phyloP scores from a whole-genome alignment of 2,888 invertebrate species.

The Pterostichus madidus region DNA sequence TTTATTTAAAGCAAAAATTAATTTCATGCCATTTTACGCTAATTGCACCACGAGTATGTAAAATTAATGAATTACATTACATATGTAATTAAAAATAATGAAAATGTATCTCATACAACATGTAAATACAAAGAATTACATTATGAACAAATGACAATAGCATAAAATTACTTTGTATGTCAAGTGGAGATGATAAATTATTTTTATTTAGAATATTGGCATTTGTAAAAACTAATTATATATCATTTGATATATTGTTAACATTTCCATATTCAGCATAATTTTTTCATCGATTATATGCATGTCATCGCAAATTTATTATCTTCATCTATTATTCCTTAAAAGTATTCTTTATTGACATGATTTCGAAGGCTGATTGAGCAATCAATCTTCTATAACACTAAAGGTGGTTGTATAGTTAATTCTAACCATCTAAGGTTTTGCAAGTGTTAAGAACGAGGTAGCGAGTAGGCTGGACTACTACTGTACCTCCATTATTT shows the following conservation, averaged over 20 bases:
- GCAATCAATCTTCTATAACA: not conserved
- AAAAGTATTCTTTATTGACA: slow-evolving; percentile 7
- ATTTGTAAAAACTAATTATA: slow-evolving; percentile 27
- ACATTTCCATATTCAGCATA: slow-evolving; percentile 28
- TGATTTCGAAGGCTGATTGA: not conserved
- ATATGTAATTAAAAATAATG: not conserved
- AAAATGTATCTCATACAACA: not conserved
- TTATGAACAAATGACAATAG: not conserved
- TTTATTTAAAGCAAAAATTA: slow-evolving; percentile 21
- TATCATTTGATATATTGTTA: slow-evolving; percentile 24
- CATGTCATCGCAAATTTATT: not conserved
- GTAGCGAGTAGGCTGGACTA: too few relatives aligned
- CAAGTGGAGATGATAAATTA: not conserved
- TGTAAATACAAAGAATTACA: too few relatives aligned
- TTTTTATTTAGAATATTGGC: slow-evolving; percentile 4
- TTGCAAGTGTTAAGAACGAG: too few relatives aligned
- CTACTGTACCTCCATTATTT: too few relatives aligned
- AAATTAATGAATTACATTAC: slow-evolving; percentile 1
- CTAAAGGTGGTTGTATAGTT: too few relatives aligned
- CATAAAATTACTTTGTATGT: not conserved
- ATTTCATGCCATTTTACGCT: slow-evolving; percentile 12
- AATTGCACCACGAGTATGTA: not conserved
- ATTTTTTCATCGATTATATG: not conserved
- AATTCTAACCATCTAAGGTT: too few relatives aligned
- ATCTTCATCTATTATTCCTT: slow-evolving; percentile 22